A percentile compares a stretch with the other conserved stretches of the same genome.
Evolutionary conservation across 2,797 vertebrate genomes (phyloP).

Genomic region (Lepus townsendii): DNA sequence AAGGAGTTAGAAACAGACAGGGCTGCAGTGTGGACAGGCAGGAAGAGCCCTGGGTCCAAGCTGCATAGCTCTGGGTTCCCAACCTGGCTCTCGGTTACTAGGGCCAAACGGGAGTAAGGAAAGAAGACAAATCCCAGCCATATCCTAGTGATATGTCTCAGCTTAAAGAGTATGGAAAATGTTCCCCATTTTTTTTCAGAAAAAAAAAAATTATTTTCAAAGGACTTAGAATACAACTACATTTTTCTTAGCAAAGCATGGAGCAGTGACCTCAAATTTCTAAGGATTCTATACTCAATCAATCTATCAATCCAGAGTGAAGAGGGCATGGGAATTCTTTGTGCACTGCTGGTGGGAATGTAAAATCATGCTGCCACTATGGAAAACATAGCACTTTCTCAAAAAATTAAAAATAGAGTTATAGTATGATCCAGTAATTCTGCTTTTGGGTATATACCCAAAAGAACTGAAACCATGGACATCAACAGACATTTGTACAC

Average conservation of each 20-base stretch:
- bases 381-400: background rate
- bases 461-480: background rate
- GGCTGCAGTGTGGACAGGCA: background rate
- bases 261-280: background rate
- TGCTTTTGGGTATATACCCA: background rate
- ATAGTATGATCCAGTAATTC: background rate
- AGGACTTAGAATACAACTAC: background rate
- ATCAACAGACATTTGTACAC: background rate
- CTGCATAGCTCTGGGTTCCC: no score
- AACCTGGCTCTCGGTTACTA: no score
- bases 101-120: background rate
- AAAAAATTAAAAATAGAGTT: background rate
- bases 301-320: background rate
- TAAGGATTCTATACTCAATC: background rate
- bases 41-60: no score
- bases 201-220: background rate
- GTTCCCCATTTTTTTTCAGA: constrained; percentile 1
- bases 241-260: background rate
- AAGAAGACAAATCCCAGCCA: background rate
- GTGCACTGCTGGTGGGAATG: no score
- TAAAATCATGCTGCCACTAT: no score
- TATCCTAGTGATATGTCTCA: background rate
- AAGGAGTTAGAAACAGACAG: constrained; percentile 25
- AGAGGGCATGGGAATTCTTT: background rate
- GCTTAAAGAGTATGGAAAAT: constrained; percentile 25